Base-by-base conservation (phyloP, 2,888 invertebrate species). In the Ophion obscuratus region DNA sequence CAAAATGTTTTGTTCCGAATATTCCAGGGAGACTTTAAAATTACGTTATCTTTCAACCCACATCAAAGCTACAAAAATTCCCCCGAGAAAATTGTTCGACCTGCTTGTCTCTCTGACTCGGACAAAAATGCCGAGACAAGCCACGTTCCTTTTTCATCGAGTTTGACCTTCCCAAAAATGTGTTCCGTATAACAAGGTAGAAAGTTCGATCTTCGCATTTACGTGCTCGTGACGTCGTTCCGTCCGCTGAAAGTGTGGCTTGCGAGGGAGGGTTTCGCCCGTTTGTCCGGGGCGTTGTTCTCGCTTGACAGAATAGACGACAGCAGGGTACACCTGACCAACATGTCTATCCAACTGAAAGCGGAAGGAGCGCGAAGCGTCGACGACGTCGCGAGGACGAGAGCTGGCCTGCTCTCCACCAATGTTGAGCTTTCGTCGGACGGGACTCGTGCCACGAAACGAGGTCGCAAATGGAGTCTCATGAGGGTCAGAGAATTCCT, bases 171-270 rank as follows among this genome's bases (percentile, higher is more conserved):
- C 47, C 57, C 17, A 4, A 40, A 44, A 74, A 59, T 73, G 71
- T n/a, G 57, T 81, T 53, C 17, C 40, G 31, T 71, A 57, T 64
- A 71, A 79, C 77, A 95, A 80, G 96, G 96, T 0, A 94, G 95
- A 88, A 96, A 96, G 92, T 96, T 96, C 91, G 96, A 96, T 91
- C 93, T 96, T n/a, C 92, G 96, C 10, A 94, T 96, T 84, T 96
- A 96, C 92, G 95, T 96, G 7, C 92, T 96, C 64, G 96, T 96
- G 36, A 95, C 95, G 68, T 95, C 95, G 40, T 94, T 94, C 84
- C 90, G 91, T 31, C 94, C 94, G 10, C 84, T 93, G 85, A 94
- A 95, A 89, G 95, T 94, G 2, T 96, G 95, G 95, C 91, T 96
- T 59, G 95, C 95, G 84, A 93, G 96, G 64, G 95, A 96, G 88